Conservation (phyloP, 1,140 invertebrate species). For the Apis dorsata region DNA sequence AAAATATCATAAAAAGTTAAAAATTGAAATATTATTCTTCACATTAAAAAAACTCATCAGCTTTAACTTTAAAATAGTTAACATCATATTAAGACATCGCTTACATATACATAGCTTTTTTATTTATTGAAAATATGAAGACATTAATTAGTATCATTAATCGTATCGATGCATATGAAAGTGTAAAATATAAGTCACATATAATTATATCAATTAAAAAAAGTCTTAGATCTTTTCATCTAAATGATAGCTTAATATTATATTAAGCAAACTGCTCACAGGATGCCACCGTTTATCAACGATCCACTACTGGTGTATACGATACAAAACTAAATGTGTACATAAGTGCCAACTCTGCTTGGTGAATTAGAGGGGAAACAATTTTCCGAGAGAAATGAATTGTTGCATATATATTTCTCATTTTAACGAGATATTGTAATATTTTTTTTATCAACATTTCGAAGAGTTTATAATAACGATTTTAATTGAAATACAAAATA, state of each 20-base stretch:
- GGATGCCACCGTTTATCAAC: slow-evolving; percentile 69
- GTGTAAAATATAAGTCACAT: not conserved
- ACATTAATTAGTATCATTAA: not conserved
- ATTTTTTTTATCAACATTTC: not conserved
- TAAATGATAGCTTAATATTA: slow-evolving; percentile 51
- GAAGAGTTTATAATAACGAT: not conserved
- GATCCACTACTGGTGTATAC: slow-evolving; percentile 47
- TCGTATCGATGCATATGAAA: slow-evolving; percentile 18
- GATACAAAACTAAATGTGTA: slow-evolving; percentile 39
- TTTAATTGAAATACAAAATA: not conserved
- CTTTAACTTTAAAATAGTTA: too few species aligned
- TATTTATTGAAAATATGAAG: too few species aligned
- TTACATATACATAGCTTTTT: too few species aligned
- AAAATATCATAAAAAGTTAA: too few species aligned
- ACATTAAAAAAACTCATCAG: too few species aligned
- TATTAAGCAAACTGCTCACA: slow-evolving; percentile 59
- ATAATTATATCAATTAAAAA: slow-evolving; percentile 56
- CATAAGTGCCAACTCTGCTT: slow-evolving; percentile 38
- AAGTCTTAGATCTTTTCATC: slow-evolving; percentile 62
- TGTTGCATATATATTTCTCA: slow-evolving; percentile 13
- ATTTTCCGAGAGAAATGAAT: slow-evolving; percentile 38
- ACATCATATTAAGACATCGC: too few species aligned
- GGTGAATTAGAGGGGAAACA: slow-evolving; percentile 22
- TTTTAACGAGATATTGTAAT: not conserved
- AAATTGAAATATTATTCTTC: too few species aligned